phyloP scores from a whole-genome alignment of 2,797 vertebrate species.

The Allobates femoralis region DNA sequence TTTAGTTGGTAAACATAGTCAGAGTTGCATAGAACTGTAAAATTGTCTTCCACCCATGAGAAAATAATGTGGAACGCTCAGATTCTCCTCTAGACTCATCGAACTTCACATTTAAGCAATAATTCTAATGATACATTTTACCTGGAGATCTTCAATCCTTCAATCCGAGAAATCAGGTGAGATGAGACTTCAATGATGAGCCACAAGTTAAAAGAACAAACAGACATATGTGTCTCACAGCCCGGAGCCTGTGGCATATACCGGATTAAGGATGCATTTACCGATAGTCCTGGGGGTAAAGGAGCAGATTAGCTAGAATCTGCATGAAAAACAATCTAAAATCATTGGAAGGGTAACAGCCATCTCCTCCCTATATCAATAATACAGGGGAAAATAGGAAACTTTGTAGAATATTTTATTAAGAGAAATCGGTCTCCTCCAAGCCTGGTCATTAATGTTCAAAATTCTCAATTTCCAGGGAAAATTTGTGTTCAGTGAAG shows the following conservation, averaged over 20 bases:
- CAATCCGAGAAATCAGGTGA: background rate
- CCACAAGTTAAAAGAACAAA: no score
- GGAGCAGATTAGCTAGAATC: background rate
- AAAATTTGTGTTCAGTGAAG: no score
- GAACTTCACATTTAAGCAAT: background rate
- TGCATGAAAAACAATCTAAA: background rate
- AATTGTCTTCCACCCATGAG: no score
- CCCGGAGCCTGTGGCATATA: background rate
- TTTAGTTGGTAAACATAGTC: background rate
- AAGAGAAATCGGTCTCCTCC: no score
- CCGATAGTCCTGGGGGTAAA: background rate
- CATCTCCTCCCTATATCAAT: no score
- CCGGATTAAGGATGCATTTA: conserved; percentile 26
- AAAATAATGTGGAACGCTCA: no score
- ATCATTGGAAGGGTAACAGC: no score
- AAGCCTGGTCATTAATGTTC: no score
- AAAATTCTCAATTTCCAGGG: no score
- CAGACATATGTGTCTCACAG: background rate
- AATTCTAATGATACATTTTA: background rate
- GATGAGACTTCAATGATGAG: background rate
- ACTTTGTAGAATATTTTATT: no score
- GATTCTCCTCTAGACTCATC: background rate
- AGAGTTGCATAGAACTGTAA: background rate
- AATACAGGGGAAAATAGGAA: no score
- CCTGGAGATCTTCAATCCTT: background rate